A percentile compares a stretch with the other conserved stretches of the same genome.
Conservation (phyloP, 2,113 vertebrate species). For the Petroica traversi region DNA sequence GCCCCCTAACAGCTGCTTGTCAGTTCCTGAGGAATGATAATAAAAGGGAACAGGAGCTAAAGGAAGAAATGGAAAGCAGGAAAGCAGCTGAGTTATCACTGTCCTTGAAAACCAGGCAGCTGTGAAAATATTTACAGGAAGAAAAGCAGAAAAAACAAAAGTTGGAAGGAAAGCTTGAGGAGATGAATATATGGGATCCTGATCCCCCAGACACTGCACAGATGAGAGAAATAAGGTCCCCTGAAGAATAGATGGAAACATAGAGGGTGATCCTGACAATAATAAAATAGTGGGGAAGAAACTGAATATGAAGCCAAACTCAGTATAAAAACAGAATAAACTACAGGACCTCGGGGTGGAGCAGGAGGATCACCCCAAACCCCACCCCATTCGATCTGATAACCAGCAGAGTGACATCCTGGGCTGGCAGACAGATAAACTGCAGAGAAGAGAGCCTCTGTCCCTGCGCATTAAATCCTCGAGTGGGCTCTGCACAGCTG, state of each 20-base stretch:
- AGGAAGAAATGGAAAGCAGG: neutral
- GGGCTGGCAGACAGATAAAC: neutral
- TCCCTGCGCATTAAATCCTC: neutral
- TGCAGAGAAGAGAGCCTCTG: neutral
- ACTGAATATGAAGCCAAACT: neutral
- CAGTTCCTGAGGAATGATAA: neutral
- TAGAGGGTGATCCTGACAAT: neutral
- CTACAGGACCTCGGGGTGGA: neutral
- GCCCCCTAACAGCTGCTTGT: neutral
- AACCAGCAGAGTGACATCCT: neutral
- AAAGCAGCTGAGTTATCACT: neutral
- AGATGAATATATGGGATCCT: neutral
- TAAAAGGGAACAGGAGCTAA: neutral
- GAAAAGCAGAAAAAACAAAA: neutral
- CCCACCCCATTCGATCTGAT: rapidly evolving
- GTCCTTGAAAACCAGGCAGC: neutral
- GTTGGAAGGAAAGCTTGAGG: neutral
- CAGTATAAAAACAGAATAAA: neutral
- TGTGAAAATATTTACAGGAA: neutral
- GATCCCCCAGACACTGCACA: neutral
- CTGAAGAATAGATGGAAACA: neutral
- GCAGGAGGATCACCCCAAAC: neutral
- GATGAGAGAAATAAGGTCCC: neutral
- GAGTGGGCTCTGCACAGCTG: neutral
- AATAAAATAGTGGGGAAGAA: neutral